phyloP scores from a whole-genome alignment of 2,888 invertebrate species.

The Mesorhabditis belari region DNA sequence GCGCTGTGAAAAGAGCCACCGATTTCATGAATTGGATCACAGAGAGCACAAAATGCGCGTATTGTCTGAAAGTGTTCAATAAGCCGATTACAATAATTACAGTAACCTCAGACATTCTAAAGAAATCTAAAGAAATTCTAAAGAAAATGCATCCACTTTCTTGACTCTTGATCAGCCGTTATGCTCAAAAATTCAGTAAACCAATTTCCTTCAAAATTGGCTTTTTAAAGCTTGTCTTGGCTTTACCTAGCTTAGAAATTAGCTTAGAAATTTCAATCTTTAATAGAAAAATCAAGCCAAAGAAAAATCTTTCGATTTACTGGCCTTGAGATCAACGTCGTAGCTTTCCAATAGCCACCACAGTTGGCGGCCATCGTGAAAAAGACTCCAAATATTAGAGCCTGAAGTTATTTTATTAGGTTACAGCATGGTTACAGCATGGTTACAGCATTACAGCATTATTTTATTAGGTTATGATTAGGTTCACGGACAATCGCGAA shows the following conservation, averaged over 20 bases:
- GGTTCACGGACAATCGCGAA: neutral
- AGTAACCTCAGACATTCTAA: too few relatives aligned
- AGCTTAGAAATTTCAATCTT: neutral
- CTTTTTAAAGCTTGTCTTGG: too few relatives aligned
- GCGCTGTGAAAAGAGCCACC: slow-evolving; percentile 41
- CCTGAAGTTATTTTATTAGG: neutral
- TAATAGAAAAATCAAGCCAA: too few relatives aligned
- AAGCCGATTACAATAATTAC: too few relatives aligned
- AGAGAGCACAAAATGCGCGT: slow-evolving; percentile 41
- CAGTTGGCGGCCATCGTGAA: slow-evolving; percentile 40
- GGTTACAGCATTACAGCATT: neutral
- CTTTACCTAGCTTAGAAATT: too few relatives aligned
- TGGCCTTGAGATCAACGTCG: slow-evolving; percentile 37
- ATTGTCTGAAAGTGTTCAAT: slow-evolving; percentile 28
- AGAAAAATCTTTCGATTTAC: too few relatives aligned
- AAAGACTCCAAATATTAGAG: slow-evolving; percentile 34
- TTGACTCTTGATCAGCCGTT: too few relatives aligned
- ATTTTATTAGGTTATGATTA: too few relatives aligned
- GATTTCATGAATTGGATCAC: slow-evolving; percentile 47
- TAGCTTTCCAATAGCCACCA: slow-evolving; percentile 49
- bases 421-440: neutral
- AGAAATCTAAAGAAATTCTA: too few relatives aligned
- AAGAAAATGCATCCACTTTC: too few relatives aligned
- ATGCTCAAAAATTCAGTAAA: too few relatives aligned
- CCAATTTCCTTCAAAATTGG: too few relatives aligned